Evolutionary conservation across 2,888 invertebrate genomes (phyloP), one percentile per base, ranked within the genome.

Genomic region (Cosmia trapezina): DNA sequence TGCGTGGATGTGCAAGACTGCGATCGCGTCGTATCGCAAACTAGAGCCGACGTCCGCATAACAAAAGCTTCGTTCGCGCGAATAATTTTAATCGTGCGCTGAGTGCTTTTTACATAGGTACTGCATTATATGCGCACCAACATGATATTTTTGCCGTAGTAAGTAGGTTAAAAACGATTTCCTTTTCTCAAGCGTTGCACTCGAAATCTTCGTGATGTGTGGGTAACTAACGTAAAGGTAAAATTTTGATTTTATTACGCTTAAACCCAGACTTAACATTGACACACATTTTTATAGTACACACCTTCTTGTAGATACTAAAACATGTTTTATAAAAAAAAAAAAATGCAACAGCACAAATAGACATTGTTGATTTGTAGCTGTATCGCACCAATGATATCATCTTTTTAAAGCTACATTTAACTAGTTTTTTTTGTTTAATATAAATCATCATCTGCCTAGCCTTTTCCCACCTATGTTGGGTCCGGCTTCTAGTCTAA

Each of bases 31-130:
- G 81, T 84, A 88, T 79, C 83, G 89, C 87, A 86, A 87, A 85
- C 70, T 64, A 70, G 59, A 75, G 68, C 88, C 91, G 85, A 88
- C 90, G 89, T 90, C 88, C 87, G 91, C 89, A 88, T 90, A 88
- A 94, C 93, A 94, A 94, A 93, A 90, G 93, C 91, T 91, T 91
- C 89, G 89, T 83, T 92, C 90, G 89, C 84, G 93, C 91, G 92
- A 91, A 93, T 91, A 91, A 93, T 92, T 93, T 93, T 91, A 90
- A 93, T 91, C 90, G 89, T 73, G 74, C 69, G 73, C 70, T 74
- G 73, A 77, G 74, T 81, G 80, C 74, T 74, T 79, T 68, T 75
- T 81, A 83, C 41, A 43, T 65, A 37, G 37, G 41, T 41, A 59
- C 53, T 37, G 11, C 49, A 66, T 67, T 65, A 68, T 57, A 74